Conservation (phyloP, 1,140 invertebrate genomes). For the Laupala kohalensis region DNA sequence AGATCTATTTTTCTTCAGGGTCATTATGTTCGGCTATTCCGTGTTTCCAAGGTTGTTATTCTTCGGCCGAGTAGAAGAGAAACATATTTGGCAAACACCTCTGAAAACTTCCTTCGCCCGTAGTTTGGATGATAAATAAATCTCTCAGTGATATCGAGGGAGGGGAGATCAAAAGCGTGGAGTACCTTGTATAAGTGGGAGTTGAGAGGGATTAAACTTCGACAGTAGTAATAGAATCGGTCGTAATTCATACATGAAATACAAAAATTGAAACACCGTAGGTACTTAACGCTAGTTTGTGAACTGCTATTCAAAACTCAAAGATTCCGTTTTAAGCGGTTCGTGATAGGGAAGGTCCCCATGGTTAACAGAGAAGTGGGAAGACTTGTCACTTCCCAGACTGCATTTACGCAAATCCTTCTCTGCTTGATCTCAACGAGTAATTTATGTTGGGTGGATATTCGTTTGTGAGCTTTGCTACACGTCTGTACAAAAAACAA, state of each 20-base stretch:
- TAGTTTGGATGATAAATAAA: neutral
- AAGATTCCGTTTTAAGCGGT: no score
- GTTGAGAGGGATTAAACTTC: neutral
- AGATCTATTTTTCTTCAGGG: neutral
- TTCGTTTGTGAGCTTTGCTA: no score
- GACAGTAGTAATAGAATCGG: neutral
- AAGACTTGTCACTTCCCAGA: no score
- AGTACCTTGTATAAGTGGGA: neutral
- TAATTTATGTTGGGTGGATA: no score
- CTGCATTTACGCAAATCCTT: no score
- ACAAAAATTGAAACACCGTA: no score
- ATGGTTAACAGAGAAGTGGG: no score
- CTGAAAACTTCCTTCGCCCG: neutral
- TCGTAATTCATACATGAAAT: neutral
- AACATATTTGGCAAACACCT: neutral
- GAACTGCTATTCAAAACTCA: no score
- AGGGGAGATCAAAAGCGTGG: neutral
- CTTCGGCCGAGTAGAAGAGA: neutral
- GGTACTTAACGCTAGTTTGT: no score
- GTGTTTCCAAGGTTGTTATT: neutral
- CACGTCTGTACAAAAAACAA: no score
- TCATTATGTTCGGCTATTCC: neutral
- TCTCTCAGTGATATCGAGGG: neutral
- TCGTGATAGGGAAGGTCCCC: no score
- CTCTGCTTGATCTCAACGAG: no score